Evolutionary conservation across 2,797 vertebrate genomes (phyloP).

Genomic region (Periparus ater): DNA sequence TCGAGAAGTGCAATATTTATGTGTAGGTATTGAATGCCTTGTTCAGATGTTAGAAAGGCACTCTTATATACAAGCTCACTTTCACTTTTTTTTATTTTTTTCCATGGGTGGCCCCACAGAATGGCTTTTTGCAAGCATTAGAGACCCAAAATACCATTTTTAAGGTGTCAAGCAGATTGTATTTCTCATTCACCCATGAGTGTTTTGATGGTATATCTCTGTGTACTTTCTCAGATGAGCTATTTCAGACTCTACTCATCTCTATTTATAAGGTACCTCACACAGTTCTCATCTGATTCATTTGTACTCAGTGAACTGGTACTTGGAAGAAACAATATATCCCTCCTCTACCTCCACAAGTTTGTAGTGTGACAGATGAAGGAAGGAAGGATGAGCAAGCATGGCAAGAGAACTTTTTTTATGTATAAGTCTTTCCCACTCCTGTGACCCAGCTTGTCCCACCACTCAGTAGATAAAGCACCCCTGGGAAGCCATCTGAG

Average conservation of each 20-base stretch:
- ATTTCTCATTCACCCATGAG: conserved; percentile 1
- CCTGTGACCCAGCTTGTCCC: background rate
- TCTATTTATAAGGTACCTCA: conserved; percentile 19
- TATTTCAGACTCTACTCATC: conserved; percentile 13
- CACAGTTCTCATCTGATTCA: background rate
- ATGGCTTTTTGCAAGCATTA: background rate
- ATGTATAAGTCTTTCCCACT: background rate
- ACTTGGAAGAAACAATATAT: background rate
- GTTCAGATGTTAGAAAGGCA: background rate
- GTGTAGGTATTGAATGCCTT: background rate
- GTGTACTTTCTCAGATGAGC: background rate
- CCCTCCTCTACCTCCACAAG: background rate
- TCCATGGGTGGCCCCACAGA: background rate
- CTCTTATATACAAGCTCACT: background rate
- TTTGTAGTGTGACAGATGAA: background rate
- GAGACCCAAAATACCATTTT: background rate
- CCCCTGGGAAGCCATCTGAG: background rate
- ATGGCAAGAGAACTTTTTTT: background rate
- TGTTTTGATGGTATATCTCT: background rate
- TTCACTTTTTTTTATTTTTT: background rate
- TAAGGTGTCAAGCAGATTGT: background rate
- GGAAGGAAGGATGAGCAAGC: background rate
- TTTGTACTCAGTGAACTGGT: background rate
- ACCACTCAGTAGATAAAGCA: background rate
- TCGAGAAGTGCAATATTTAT: background rate